Conservation (phyloP, 1,140 invertebrate genomes). For the Stegodyphus mimosarum region DNA sequence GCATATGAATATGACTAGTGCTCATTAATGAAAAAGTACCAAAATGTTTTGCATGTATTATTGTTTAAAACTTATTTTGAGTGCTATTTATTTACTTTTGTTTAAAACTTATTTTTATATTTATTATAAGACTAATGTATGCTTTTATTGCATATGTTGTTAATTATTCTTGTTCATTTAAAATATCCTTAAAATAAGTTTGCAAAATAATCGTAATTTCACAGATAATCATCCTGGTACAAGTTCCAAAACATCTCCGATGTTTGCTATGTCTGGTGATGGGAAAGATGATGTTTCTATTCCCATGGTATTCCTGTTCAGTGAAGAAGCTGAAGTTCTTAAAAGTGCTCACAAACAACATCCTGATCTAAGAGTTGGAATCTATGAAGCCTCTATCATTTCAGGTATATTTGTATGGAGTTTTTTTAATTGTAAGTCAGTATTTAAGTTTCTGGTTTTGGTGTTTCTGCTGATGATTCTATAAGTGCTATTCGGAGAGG, state of each 20-base stretch:
- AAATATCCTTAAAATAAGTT: neutral
- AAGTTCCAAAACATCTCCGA: constrained; percentile 77
- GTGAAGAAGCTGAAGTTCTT: constrained; percentile 79
- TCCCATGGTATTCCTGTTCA: constrained; percentile 91
- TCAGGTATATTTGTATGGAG: constrained; percentile 1
- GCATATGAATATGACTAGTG: too few species aligned
- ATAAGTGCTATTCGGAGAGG: too few species aligned
- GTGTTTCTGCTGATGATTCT: too few species aligned
- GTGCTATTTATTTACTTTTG: too few species aligned
- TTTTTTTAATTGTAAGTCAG: too few species aligned
- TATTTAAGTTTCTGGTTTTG: too few species aligned
- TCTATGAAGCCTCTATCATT: constrained; percentile 26
- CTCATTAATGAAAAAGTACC: too few species aligned
- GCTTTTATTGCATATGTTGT: neutral
- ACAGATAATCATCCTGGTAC: constrained; percentile 84
- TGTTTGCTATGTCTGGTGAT: constrained; percentile 97
- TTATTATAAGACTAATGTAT: neutral
- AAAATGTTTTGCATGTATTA: too few species aligned
- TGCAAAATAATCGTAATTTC: constrained; percentile 23
- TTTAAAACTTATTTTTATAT: too few species aligned
- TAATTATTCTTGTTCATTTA: too few species aligned
- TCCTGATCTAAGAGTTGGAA: constrained; percentile 33
- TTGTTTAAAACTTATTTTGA: too few species aligned
- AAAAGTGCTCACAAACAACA: constrained; percentile 69
- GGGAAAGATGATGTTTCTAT: constrained; percentile 88